Conservation (phyloP, 2,113 vertebrate species). For the Psilopsiagon aymara region DNA sequence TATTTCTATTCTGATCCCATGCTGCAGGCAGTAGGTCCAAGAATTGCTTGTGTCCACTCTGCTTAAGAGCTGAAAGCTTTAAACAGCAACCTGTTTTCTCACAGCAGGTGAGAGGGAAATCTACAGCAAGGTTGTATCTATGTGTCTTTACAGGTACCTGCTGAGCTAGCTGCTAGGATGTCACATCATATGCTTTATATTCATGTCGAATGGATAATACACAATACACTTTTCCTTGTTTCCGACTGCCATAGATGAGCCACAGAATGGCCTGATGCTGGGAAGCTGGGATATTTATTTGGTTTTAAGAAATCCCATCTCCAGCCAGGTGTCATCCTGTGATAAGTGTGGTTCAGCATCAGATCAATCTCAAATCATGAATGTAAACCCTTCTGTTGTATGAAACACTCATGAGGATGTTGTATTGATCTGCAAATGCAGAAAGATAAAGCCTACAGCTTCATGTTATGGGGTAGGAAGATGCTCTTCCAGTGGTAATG, state of each 20-base stretch:
- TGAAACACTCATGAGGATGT: not conserved
- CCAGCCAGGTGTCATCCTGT: not conserved
- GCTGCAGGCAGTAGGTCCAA: not conserved
- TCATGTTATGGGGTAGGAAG: not conserved
- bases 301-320: not conserved
- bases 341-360: not conserved
- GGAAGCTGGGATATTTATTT: not conserved
- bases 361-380: not conserved
- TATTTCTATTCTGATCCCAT: not conserved
- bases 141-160: not conserved
- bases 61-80: not conserved
- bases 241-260: not conserved
- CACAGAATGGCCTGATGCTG: fast-evolving
- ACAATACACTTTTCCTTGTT: not conserved
- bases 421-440: not conserved
- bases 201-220: not conserved
- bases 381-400: not conserved
- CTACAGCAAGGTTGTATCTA: not conserved
- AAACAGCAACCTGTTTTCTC: not conserved
- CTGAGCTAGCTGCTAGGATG: not conserved
- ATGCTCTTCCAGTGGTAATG: not conserved
- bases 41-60: not conserved
- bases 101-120: not conserved
- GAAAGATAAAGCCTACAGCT: not conserved
- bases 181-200: not conserved